Percentiles rank a stretch among this genome's conserved stretches.
phyloP scores from a whole-genome alignment of 30 jellyfish, hydroid and myxozoan genomes.

The Turritopsis dohrnii region DNA sequence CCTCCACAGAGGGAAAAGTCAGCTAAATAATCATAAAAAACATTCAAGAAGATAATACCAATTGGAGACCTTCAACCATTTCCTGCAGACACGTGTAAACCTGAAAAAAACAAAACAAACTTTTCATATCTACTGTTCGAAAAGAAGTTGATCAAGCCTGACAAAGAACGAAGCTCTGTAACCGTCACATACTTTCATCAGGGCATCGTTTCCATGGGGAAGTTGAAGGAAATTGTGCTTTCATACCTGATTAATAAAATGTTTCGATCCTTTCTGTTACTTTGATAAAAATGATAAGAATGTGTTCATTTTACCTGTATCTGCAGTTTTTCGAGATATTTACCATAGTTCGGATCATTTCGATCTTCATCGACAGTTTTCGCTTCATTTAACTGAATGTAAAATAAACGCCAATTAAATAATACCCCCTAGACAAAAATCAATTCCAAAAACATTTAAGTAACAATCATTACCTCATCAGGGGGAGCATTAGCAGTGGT shows the following conservation, averaged over 20 bases:
- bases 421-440: background rate
- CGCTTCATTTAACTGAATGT: background rate
- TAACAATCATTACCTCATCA: background rate
- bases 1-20: background rate
- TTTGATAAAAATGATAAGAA: background rate
- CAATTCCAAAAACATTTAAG: background rate
- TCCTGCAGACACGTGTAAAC: slow-evolving; percentile 16
- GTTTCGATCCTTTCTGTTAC: background rate
- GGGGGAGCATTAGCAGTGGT: background rate
- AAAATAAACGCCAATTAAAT: background rate
- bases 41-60: background rate
- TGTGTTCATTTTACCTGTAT: slow-evolving; percentile 14
- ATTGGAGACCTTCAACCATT: slow-evolving; percentile 17
- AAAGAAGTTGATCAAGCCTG: background rate
- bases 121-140: background rate
- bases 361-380: background rate
- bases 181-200: no score
- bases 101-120: slow-evolving; percentile 1
- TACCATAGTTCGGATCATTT: slow-evolving; percentile 21
- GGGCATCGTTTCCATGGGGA: no score
- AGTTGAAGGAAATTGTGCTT: no score
- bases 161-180: background rate
- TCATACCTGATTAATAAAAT: no score
- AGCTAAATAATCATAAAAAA: background rate
- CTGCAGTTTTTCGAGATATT: slow-evolving; percentile 22